Evolutionary conservation across 2,113 vertebrate species (phyloP), one percentile per base, ranked within the genome.

Genomic region (Onychostruthus taczanowskii): DNA sequence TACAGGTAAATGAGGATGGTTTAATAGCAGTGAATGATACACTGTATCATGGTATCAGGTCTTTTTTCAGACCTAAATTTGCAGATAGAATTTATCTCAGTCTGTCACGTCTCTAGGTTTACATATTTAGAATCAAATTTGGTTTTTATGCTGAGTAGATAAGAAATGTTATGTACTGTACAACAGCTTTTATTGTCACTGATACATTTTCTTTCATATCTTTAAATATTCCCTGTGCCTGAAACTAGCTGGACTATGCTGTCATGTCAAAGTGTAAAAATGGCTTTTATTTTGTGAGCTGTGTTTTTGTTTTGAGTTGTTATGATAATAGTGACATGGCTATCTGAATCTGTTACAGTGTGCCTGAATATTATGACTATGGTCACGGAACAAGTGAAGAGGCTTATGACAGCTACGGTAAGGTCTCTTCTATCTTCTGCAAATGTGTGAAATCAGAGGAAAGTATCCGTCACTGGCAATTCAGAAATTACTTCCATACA

Each of bases 331-430:
- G 62, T 97, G 94, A 95, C 93, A 69, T 81, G 95, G 39, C 83
- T 98, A 41, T 98, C 89, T 98, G 78, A 84, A 97, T 98, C 91
- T 98, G 28, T 97, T 98, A 86, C 96, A 99, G 99, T 85, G 97
- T 98, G 96, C 99, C 99, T 96, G 99, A 99, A 84, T 99, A 99
- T 98, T 99, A 99, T 82, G 99, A 99, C 96, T 99, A 99, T 6
- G 98, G 98, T 97, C 99, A 99, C 7, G 98, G 98, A 96, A 98
- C 98, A 96, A 98, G 97, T 49, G 99, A 99, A 94, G 99, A 99
- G 83, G 96, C 98, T 96, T 99, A 99, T 94, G 98, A 99, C 97
- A 99, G 97, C 98, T 99, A 99, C 53, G 99, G 99, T 99, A 98
- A 99, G 99, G 85, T 88, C 78, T 84, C 78, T 95, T 93, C 86